These are phyloP conservation scores for Pogonomyrmex californicus DNA, from an alignment of 1,140 invertebrate species.

Conservation along the genomic window DNA sequence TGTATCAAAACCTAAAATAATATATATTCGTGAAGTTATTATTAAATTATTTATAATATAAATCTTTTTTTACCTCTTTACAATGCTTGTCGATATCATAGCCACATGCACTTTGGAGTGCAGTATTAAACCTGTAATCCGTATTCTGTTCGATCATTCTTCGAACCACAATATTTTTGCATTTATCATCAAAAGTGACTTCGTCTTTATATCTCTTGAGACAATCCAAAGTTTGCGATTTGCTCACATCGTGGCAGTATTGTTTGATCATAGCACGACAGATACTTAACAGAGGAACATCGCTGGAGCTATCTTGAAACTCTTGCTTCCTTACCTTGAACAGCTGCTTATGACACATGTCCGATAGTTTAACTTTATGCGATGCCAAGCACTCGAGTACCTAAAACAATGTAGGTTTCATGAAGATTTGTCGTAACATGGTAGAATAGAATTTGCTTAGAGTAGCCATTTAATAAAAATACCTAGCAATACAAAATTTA, in stretches of 20 bases:
- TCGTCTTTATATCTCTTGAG: slow-evolving; percentile 94
- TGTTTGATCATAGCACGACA: slow-evolving; percentile 95
- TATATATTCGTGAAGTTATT: background rate
- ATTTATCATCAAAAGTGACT: slow-evolving; percentile 93
- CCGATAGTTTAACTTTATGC: slow-evolving; percentile 90
- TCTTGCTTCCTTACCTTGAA: slow-evolving; percentile 96
- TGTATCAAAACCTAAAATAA: slow-evolving; percentile 78
- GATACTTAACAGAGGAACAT: slow-evolving; percentile 93
- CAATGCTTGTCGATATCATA: slow-evolving; percentile 91
- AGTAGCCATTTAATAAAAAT: background rate
- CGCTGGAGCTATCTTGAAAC: slow-evolving; percentile 93
- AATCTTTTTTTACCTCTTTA: slow-evolving; percentile 85
- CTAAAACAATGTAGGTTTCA: slow-evolving; percentile 82
- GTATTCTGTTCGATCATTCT: slow-evolving; percentile 97
- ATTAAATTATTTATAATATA: slow-evolving; percentile 37
- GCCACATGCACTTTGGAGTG: slow-evolving; percentile 92
- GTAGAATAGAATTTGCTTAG: background rate
- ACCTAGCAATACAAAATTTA: background rate
- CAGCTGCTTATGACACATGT: slow-evolving; percentile 92
- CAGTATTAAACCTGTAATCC: slow-evolving; percentile 97
- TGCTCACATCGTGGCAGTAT: slow-evolving; percentile 92
- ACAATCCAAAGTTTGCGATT: slow-evolving; percentile 91
- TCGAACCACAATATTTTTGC: slow-evolving; percentile 94
- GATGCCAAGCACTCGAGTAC: slow-evolving; percentile 95
- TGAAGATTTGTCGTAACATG: background rate